phyloP scores from a whole-genome alignment of 2,888 invertebrate species.

The Drosophila monieri region DNA sequence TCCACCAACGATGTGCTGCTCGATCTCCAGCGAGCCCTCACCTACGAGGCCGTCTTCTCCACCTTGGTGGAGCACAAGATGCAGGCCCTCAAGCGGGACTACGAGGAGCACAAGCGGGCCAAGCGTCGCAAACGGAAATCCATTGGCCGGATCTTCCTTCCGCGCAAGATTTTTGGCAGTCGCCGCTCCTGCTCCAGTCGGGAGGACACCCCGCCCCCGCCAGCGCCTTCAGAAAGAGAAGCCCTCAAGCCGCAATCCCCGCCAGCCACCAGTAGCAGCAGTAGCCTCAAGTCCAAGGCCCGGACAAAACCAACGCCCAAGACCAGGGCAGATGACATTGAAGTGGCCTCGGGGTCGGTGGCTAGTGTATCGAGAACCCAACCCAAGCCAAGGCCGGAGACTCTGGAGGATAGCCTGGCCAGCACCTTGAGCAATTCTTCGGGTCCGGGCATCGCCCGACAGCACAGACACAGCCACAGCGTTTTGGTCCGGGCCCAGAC shows the following conservation, averaged over 20 bases:
- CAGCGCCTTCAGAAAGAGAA: conserved; percentile 20
- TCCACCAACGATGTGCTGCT: conserved; percentile 83
- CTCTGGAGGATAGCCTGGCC: conserved; percentile 81
- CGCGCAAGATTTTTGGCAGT: conserved; percentile 80
- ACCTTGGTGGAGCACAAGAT: conserved; percentile 84
- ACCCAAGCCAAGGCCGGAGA: conserved; percentile 15
- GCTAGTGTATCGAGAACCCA: conserved; percentile 15
- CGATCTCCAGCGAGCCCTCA: conserved; percentile 82
- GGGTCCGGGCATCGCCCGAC: conserved; percentile 52
- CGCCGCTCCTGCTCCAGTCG: conserved; percentile 52
- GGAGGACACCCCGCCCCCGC: conserved; percentile 37
- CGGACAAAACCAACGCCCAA: conserved; percentile 34
- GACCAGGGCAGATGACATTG: conserved; percentile 54
- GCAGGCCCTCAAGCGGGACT: conserved; percentile 83
- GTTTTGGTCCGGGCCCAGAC: conserved; percentile 82
- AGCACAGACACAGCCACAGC: conserved; percentile 68
- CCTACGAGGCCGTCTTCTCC: conserved; percentile 83
- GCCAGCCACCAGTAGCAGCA: conserved; percentile 4
- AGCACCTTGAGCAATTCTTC: conserved; percentile 83
- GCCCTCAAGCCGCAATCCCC: conserved; percentile 17
- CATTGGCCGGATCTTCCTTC: conserved; percentile 81
- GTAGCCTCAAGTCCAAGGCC: conserved; percentile 10
- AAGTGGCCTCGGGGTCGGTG: conserved; percentile 60
- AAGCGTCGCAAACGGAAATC: conserved; percentile 81
- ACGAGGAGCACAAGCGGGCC: conserved; percentile 82